Evolutionary conservation across 2,797 vertebrate species (phyloP).

Genomic region (Helostoma temminkii): DNA sequence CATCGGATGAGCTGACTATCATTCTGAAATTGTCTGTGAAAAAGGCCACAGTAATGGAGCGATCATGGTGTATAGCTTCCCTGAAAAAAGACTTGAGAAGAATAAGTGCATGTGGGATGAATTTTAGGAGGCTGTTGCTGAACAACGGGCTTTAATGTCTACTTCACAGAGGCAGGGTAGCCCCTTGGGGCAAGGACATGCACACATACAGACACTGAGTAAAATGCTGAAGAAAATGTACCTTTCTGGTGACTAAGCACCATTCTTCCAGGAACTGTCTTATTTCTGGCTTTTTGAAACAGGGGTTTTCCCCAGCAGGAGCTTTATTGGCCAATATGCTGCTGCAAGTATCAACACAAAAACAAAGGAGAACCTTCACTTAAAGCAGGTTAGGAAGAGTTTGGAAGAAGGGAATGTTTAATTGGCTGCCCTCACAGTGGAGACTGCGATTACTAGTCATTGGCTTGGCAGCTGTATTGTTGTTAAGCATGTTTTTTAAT

Average conservation of each 20-base stretch:
- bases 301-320: constrained; percentile 51
- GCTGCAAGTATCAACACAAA: constrained; percentile 27
- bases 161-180: constrained; percentile 56
- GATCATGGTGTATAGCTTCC: constrained; percentile 46
- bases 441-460: constrained; percentile 38
- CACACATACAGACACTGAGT: constrained; percentile 21
- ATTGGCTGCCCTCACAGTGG: constrained; percentile 47
- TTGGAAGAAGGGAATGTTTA: constrained; percentile 39
- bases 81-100: constrained; percentile 49
- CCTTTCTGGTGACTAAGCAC: constrained; percentile 51
- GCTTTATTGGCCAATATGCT: constrained; percentile 27
- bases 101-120: constrained; percentile 62
- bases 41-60: constrained; percentile 53
- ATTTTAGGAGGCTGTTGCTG: constrained; percentile 30
- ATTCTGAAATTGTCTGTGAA: constrained; percentile 59
- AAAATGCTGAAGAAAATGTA: constrained; percentile 38
- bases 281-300: constrained; percentile 32
- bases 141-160: constrained; percentile 64
- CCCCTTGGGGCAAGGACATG: constrained; percentile 42
- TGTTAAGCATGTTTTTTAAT: constrained; percentile 37
- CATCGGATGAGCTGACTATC: constrained; percentile 32
- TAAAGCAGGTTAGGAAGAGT: constrained; percentile 29
- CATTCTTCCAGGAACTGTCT: constrained; percentile 42
- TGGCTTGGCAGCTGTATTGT: constrained; percentile 45
- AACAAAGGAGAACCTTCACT: constrained; percentile 22